A percentile compares a stretch with the other conserved stretches of the same genome.
Conservation (phyloP, 2,888 invertebrate genomes). For the Alitta virens region DNA sequence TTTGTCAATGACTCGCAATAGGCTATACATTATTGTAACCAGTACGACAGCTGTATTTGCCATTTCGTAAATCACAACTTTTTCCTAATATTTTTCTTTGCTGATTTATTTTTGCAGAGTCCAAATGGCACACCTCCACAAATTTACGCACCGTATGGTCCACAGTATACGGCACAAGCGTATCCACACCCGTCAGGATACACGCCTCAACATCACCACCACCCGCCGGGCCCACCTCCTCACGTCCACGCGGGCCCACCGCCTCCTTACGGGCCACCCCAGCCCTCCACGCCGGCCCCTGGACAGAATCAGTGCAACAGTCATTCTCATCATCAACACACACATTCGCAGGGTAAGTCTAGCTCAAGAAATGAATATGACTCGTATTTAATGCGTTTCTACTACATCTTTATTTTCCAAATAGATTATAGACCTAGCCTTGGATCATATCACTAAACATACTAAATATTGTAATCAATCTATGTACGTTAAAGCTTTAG, state of each 20-base stretch:
- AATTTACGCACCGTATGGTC: conserved; percentile 18
- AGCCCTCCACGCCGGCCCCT: conserved; percentile 17
- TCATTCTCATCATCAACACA: conserved; percentile 12
- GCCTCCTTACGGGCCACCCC: conserved; percentile 11
- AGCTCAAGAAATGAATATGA: too few relatives aligned
- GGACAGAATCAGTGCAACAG: conserved; percentile 22
- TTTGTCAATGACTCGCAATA: too few relatives aligned
- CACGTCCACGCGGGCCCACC: conserved; percentile 13
- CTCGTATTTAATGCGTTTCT: too few relatives aligned
- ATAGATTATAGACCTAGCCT: too few relatives aligned
- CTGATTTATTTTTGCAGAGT: conserved; percentile 26
- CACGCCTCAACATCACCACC: conserved; percentile 16
- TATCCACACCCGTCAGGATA: conserved; percentile 3
- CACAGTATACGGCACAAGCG: conserved; percentile 8
- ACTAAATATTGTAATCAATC: too few relatives aligned
- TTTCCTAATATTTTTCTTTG: too few relatives aligned
- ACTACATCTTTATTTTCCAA: too few relatives aligned
- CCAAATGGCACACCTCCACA: conserved; percentile 25
- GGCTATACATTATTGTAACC: too few relatives aligned
- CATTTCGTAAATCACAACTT: too few relatives aligned
- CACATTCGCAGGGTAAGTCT: conserved; percentile 4
- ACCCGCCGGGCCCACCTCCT: conserved; percentile 4
- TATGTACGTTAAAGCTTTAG: too few relatives aligned
- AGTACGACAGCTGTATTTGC: too few relatives aligned
- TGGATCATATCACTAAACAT: too few relatives aligned